Evolutionary conservation across 2,113 vertebrate species (phyloP), one percentile per base, ranked within the genome.

Genomic region (Natator depressus): DNA sequence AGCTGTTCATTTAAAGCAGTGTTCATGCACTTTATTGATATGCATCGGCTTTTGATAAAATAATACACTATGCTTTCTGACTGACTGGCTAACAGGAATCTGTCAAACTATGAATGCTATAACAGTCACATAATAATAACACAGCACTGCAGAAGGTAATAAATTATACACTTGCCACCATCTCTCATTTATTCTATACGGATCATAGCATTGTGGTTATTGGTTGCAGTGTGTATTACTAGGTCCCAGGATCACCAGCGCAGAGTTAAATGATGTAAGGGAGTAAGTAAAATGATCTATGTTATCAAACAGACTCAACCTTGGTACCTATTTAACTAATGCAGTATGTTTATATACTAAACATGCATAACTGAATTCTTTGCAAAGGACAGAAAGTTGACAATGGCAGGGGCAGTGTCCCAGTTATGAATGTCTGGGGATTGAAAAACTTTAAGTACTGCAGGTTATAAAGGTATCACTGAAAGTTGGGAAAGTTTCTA

Each of bases 61-160:
- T 88, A 92, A 91, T 82, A 94, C 84, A 90, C 82, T 96, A 87
- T 85, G 87, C 84, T 90, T 57, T 86, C 92, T 96, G 93, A 97
- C 90, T 95, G 85, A 90, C 93, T 98, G 83, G 83, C 79, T 97
- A 94, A 97, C 96, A 96, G 96, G 97, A 97, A 96, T 96, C 95
- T 96, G 94, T 97, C 97, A 97, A 96, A 95, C 94, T 91, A 91
- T 85, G 89, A 97, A 96, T 95, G 92, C 94, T 91, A 93, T 97
- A 98, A 96, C 96, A 97, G 96, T 95, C 96, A 96, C 88, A 95
- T 96, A 92, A 97, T 97, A 97, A 97, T 96, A 96, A 97, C 95
- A 97, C 91, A 97, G 96, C 87, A 94, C 85, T 97, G 75, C 57
- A 91, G 65, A 94, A 79, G 95, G 87, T 95, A 93, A 96, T 97